Base-by-base conservation (phyloP, 1,140 invertebrate species). In the Capitella teleta region DNA sequence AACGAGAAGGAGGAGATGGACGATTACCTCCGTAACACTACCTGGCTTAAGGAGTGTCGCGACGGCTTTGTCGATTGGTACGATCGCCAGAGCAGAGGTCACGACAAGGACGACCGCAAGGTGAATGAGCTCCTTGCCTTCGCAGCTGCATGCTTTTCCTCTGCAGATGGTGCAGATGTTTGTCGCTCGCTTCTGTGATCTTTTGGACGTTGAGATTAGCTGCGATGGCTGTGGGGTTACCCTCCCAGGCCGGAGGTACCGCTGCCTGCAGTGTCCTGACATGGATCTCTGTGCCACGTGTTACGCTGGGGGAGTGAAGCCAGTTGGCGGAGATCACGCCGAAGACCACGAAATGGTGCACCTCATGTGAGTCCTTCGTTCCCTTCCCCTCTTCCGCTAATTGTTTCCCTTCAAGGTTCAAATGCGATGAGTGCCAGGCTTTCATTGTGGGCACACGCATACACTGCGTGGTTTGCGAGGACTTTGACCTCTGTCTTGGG, bases 221-320 rank as follows among this genome's bases (percentile, higher is more conserved):
- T 71, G 68, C 65, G 67, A 70, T 53, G 67, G 68, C 0, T 71
- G 68, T 62, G 56, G 55, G 30, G 61, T 61, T 0, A 69, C 64
- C 1, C 49, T 71, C 0, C 67, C 67, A 1, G 66, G 66, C 0
- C 51, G 62, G 18, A 49, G 67, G 19, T 71, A 69, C 41, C 58
- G 66, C 8, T 71, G 68, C 58, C 54, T 68, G 18, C 62, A 69
- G 52, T 71, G 68, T 61, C 47, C 55, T 26, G 64, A 68, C 47
- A 66, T 68, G 63, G 67, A 71, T 47, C 60, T 71, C 2, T 71
- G 68, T 61, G 59, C 64, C 8, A 61, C 66, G 12, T 71, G 68
- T 51, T 70, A 61, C 46, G 58, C 62, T 28, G 64, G 65, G 28
- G 66, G 65, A 23, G 66, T 69, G 21, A 63, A 65, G 46, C 65